Evolutionary conservation across 2,797 vertebrate genomes (phyloP), one percentile per base, ranked within the genome.

Genomic region (Lates japonicus): DNA sequence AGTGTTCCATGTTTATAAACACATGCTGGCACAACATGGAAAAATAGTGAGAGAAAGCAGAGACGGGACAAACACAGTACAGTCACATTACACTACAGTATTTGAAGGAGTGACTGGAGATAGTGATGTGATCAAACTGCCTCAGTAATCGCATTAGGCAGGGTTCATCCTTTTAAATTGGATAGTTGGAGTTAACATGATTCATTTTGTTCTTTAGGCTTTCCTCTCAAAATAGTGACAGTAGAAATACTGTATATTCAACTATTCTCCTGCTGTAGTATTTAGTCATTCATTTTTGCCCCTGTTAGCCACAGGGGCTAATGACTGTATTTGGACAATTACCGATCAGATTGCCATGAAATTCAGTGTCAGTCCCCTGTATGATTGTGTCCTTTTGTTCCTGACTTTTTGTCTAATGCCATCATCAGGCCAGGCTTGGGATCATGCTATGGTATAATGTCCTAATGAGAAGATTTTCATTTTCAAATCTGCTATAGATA

Each of bases 111-210:
- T 70, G 60, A 64, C 66, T 46, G 41, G 9, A 2, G 54, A 52
- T 19, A 63, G 64, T 57, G 68, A 75, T 70, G 63, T 63, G 75
- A 78, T 83, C 75, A 72, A 65, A 86, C 58, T 55, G 33, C 69
- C 31, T 76, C 54, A 49, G 46, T 60, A 57, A 85, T 71, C 29
- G 3, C 31, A 73, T 74, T 66, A 76, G 68, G 31, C 69, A 37
- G 46, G 39, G 37, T 62, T 80, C 42, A 67, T 52, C 52, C 57
- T 67, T 85, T 58, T 55, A 44, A 62, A 63, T 13, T 35, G 29
- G 51, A 76, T 48, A 71, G 48, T 73, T 83, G n/a, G 29, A 51
- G 70, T 69, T 60, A 61, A 57, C 46, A 61, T 81, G 61, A 80
- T 71, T 72, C 0, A 54, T 79, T 55, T 59, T 61, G 42, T 74